These are phyloP conservation scores for Anorthoa munda DNA, from an alignment of 2,888 invertebrate genomes.

Conservation along the genomic window DNA sequence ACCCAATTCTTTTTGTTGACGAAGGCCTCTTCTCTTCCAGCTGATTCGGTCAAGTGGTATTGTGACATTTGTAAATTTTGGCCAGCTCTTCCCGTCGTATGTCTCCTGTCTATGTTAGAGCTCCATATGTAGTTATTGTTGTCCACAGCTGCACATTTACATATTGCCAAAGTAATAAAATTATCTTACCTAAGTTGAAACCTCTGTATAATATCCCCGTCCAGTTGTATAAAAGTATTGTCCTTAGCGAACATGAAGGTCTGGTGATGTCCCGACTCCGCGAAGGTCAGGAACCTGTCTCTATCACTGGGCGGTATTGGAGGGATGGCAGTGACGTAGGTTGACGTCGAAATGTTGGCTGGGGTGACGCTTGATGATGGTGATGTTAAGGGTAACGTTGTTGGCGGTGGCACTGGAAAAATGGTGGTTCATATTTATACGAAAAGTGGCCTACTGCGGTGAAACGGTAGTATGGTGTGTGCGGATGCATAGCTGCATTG, in stretches of 20 bases:
- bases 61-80: too few relatives aligned
- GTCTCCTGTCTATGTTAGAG: too few relatives aligned
- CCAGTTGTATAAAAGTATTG: constrained; percentile 97
- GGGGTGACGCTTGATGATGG: constrained; percentile 81
- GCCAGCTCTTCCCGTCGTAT: too few relatives aligned
- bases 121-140: too few relatives aligned
- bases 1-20: not conserved
- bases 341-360: constrained; percentile 84
- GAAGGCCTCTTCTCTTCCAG: too few relatives aligned
- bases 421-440: not conserved
- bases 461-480: too few relatives aligned
- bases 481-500: too few relatives aligned
- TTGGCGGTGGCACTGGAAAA: constrained; percentile 82
- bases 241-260: constrained; percentile 98
- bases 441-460: not conserved
- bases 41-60: too few relatives aligned
- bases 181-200: constrained; percentile 95
- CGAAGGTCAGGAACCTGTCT: constrained; percentile 95
- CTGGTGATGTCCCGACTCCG: constrained; percentile 95
- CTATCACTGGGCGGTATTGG: constrained; percentile 94
- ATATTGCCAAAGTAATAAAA: too few relatives aligned
- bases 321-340: constrained; percentile 88
- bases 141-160: too few relatives aligned
- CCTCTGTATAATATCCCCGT: constrained; percentile 97
- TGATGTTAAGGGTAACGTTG: constrained; percentile 79